Evolutionary conservation across 2,797 vertebrate species (phyloP).

Genomic region (Luscinia megarhynchos): DNA sequence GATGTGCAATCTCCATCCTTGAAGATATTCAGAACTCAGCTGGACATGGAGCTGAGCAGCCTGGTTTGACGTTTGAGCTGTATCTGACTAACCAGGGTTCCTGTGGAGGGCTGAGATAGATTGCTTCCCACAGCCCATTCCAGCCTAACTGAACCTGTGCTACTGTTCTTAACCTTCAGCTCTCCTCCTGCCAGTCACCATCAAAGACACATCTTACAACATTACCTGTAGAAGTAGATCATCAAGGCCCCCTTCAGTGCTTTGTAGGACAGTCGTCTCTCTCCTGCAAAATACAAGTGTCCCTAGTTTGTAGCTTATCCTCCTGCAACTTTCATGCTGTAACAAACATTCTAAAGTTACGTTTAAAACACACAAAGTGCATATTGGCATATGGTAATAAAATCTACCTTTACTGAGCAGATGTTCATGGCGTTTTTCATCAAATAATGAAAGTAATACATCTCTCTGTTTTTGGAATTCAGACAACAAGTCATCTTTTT

Average conservation of each 20-base stretch:
- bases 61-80: background rate
- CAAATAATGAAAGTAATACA: constrained; percentile 88
- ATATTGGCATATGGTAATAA: background rate
- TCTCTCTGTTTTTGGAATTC: constrained; percentile 89
- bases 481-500: constrained; percentile 86
- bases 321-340: background rate
- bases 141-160: background rate
- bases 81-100: background rate
- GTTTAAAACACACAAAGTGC: background rate
- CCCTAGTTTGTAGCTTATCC: background rate
- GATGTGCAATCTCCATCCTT: background rate
- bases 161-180: background rate
- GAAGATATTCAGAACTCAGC: background rate
- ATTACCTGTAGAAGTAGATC: constrained; percentile 97
- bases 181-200: background rate
- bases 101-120: background rate
- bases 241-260: constrained; percentile 95
- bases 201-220: background rate
- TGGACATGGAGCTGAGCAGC: background rate
- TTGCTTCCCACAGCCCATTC: background rate
- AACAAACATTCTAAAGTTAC: background rate
- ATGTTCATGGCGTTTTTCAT: constrained; percentile 92
- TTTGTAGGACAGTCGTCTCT: constrained; percentile 92
- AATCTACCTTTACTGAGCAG: constrained; percentile 90
- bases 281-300: constrained; percentile 80